phyloP scores from a whole-genome alignment of 2,888 invertebrate species.

The Ceramica pisi region DNA sequence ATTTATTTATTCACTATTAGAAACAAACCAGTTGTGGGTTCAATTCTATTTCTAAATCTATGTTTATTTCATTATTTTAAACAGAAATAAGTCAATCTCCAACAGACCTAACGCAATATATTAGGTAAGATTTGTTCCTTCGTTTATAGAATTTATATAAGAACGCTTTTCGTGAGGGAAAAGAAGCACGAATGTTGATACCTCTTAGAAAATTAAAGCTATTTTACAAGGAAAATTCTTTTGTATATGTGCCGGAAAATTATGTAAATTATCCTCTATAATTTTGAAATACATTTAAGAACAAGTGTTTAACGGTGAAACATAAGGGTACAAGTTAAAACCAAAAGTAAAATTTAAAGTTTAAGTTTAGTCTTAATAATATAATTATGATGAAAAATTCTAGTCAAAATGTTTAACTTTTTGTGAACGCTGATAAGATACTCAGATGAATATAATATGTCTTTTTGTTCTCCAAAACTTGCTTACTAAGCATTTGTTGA shows the following conservation, averaged over 20 bases:
- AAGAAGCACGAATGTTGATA: constrained; percentile 10
- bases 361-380: too few species aligned
- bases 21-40: neutral
- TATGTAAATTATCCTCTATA: neutral
- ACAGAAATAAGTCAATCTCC: too few species aligned
- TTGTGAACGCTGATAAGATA: too few species aligned
- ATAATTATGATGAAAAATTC: neutral
- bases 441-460: too few species aligned
- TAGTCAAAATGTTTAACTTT: too few species aligned
- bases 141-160: constrained; percentile 29
- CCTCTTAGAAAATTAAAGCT: constrained; percentile 9
- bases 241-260: constrained; percentile 8
- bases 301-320: constrained; percentile 1
- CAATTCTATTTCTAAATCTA: neutral
- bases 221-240: constrained; percentile 19
- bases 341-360: neutral
- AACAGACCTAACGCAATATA: constrained; percentile 1
- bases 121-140: constrained; percentile 13
- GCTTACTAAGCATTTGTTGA: too few species aligned
- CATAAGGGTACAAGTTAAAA: neutral
- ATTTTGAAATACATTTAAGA: constrained; percentile 8
- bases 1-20: too few species aligned
- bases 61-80: neutral
- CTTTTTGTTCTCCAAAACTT: too few species aligned
- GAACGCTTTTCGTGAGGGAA: neutral